phyloP scores from a whole-genome alignment of 2,888 invertebrate species.

The Trichopoda pennipes region DNA sequence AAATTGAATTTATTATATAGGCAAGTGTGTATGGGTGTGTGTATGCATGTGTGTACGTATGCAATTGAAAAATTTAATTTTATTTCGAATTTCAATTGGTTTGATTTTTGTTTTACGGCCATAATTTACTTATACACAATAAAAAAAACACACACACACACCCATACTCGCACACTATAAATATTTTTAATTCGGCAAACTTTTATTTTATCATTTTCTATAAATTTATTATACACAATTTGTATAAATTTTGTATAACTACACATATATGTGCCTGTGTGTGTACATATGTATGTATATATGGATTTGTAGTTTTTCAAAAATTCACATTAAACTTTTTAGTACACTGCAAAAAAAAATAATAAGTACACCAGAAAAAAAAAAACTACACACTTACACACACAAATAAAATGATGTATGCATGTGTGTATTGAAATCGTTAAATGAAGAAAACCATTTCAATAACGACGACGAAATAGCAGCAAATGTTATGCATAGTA shows the following conservation, averaged over 20 bases:
- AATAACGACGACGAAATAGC: slow-evolving; percentile 23
- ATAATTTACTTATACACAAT: slow-evolving; percentile 45
- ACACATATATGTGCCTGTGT: too few species aligned
- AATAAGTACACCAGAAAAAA: neutral
- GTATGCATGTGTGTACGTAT: neutral
- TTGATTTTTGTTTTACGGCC: neutral
- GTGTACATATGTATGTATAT: neutral
- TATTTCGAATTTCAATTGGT: slow-evolving; percentile 9
- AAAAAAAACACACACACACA: slow-evolving; percentile 10
- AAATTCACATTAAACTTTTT: slow-evolving; percentile 44
- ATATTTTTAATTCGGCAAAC: slow-evolving; percentile 40
- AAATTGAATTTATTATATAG: neutral
- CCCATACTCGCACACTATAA: neutral
- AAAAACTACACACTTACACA: too few species aligned
- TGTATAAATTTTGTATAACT: slow-evolving; percentile 8
- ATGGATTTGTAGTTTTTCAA: slow-evolving; percentile 29
- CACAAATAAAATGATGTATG: slow-evolving; percentile 35
- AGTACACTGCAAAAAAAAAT: slow-evolving; percentile 30
- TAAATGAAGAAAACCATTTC: slow-evolving; percentile 37
- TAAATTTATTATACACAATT: slow-evolving; percentile 21
- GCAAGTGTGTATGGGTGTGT: too few species aligned
- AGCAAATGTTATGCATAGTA: neutral
- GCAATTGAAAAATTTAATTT: slow-evolving; percentile 10
- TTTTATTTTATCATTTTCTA: slow-evolving; percentile 35
- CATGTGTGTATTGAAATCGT: slow-evolving; percentile 51